A percentile compares a stretch with the other conserved stretches of the same genome.
These are phyloP conservation scores for Tadarida brasiliensis DNA, from an alignment of 2,797 vertebrate genomes.

Conservation along the genomic window DNA sequence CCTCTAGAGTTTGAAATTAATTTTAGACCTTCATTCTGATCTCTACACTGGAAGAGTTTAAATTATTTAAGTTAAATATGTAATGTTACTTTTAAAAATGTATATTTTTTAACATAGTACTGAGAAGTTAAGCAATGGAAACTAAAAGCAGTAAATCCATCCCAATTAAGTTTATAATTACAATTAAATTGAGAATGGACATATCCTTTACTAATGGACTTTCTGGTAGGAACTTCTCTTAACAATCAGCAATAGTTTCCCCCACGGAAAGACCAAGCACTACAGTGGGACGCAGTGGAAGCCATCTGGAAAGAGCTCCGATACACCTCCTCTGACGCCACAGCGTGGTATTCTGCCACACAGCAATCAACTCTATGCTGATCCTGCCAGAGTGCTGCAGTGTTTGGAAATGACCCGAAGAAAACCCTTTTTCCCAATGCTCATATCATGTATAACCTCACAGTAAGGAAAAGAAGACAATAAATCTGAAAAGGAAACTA, in stretches of 20 bases:
- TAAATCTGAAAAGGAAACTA: background rate
- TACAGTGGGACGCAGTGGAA: background rate
- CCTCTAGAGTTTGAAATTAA: slow-evolving; percentile 21
- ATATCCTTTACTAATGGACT: background rate
- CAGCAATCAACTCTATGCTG: background rate
- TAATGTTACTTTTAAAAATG: background rate
- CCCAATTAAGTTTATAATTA: slow-evolving; percentile 23
- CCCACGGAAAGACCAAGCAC: background rate
- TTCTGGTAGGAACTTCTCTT: background rate
- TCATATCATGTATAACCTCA: background rate
- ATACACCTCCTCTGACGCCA: background rate
- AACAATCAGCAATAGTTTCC: background rate
- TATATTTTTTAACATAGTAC: background rate
- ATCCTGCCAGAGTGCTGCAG: background rate
- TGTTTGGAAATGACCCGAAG: background rate
- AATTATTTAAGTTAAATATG: background rate
- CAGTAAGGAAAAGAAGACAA: background rate
- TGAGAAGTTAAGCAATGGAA: slow-evolving; percentile 16
- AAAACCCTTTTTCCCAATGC: background rate
- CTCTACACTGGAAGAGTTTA: background rate
- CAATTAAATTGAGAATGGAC: background rate
- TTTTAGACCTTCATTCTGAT: background rate
- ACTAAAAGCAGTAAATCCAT: background rate
- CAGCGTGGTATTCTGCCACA: rapidly evolving
- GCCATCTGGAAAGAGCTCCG: background rate